Percentiles rank a stretch among this genome's conserved stretches.
Conservation (phyloP, 2,797 vertebrate genomes). For the Myoxocephalus aenaeus region DNA sequence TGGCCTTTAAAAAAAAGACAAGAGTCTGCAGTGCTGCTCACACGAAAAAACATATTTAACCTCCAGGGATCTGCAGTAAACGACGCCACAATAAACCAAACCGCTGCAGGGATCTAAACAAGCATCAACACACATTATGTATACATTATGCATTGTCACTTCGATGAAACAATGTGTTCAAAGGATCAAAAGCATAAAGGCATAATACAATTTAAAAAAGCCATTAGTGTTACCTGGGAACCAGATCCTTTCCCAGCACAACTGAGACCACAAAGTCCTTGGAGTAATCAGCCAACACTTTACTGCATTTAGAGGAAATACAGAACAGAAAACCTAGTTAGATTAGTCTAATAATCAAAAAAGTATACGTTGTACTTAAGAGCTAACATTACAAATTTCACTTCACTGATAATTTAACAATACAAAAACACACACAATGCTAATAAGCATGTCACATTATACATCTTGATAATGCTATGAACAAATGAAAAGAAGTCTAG, state of each 20-base stretch:
- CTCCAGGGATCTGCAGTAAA: not conserved
- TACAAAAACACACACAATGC: not conserved
- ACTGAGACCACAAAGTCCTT: constrained; percentile 93
- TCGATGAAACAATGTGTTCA: not conserved
- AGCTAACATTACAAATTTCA: not conserved
- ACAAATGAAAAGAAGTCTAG: not conserved
- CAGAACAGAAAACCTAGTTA: not conserved
- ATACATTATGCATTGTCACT: not conserved
- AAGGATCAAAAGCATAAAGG: not conserved
- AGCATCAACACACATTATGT: not conserved
- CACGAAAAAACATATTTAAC: not conserved
- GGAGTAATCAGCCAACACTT: constrained; percentile 92
- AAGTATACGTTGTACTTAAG: not conserved
- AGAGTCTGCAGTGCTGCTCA: constrained; percentile 4
- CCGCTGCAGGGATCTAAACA: not conserved
- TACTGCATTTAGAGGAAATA: constrained; percentile 80
- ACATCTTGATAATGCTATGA: not conserved
- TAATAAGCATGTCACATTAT: not conserved
- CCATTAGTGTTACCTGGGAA: constrained; percentile 88
- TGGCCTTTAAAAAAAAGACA: constrained; percentile 19
- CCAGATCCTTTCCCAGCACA: constrained; percentile 94
- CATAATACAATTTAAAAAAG: not conserved
- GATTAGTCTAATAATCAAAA: not conserved
- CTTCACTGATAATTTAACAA: too few species aligned
- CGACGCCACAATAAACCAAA: not conserved